Evolutionary conservation across 1,140 invertebrate genomes (phyloP), one percentile per base, ranked within the genome.

Genomic region (Drosophila mayri): DNA sequence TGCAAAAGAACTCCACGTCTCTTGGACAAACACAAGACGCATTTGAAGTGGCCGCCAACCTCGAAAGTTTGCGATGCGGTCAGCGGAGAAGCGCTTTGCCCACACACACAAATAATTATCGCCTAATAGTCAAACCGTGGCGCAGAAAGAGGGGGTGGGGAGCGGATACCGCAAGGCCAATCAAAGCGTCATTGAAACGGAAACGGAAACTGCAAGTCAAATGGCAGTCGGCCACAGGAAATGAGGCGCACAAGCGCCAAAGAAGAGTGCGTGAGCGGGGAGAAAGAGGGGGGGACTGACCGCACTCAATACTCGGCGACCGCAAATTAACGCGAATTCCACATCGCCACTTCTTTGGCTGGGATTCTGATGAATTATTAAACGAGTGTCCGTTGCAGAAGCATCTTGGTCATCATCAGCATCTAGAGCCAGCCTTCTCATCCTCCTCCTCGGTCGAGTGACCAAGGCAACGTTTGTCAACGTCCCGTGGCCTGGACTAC

Each of bases 141-240:
- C 8, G 50, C 70, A 28, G 20, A 28, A 28, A 16, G 20, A 35
- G 16, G 35, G 46, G 28, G n/a, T 18, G 47, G n/a, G 25, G 61
- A 66, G 49, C 60, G 59, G 66, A 85, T 78, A 90, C 84, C 84
- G 68, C 85, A 90, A 87, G 85, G 80, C 85, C 85, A 88, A 87
- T 87, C 85, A 87, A 81, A 87, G 84, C 85, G 68, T 90, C 84
- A 87, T 87, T 87, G 84, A 90, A 87, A 90, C 84, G 84, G 84
- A 87, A 87, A 87, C 85, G 84, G 85, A 88, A 87, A 83, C 84
- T 80, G 85, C 85, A 88, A 87, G 84, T 87, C 84, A 87, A 87
- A 87, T 78, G 84, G 72, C 78, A 90, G 68, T 84, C 76, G 84
- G 80, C 73, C 81, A 68, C 85, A 90, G 85, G 85, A 87, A 87